These are phyloP conservation scores for Brachymystax lenok DNA, from an alignment of 2,797 vertebrate genomes.

Conservation along the genomic window DNA sequence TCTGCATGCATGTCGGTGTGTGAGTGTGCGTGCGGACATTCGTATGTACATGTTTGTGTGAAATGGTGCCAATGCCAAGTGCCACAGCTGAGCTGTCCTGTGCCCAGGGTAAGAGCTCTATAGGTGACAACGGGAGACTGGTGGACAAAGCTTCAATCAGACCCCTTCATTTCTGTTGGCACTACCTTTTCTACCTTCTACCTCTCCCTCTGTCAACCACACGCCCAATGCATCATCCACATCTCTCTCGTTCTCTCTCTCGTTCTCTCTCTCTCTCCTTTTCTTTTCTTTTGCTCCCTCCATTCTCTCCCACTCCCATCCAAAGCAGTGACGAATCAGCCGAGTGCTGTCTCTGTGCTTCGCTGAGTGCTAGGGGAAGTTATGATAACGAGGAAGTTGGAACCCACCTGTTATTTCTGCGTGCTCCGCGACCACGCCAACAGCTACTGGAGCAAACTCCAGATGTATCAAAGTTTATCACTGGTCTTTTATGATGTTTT, in stretches of 20 bases:
- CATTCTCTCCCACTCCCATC: neutral
- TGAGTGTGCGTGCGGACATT: conserved; percentile 10
- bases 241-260: neutral
- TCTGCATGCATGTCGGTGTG: conserved; percentile 24
- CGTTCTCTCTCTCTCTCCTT: no score
- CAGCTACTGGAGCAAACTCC: neutral
- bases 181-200: neutral
- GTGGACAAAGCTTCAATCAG: neutral
- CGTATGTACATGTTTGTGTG: conserved; percentile 16
- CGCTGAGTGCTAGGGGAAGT: neutral
- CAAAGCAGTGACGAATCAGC: neutral
- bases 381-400: neutral
- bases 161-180: neutral
- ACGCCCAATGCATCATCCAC: neutral
- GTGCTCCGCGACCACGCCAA: neutral
- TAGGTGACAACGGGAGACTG: neutral
- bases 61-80: neutral
- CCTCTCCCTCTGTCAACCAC: neutral
- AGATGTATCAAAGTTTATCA: neutral
- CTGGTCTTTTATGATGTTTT: neutral
- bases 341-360: neutral
- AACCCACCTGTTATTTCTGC: neutral
- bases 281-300: neutral
- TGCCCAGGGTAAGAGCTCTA: neutral
- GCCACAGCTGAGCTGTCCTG: neutral